Base-by-base conservation (phyloP, 92 coral and sea anemone species). In the Siderastrea siderea region DNA sequence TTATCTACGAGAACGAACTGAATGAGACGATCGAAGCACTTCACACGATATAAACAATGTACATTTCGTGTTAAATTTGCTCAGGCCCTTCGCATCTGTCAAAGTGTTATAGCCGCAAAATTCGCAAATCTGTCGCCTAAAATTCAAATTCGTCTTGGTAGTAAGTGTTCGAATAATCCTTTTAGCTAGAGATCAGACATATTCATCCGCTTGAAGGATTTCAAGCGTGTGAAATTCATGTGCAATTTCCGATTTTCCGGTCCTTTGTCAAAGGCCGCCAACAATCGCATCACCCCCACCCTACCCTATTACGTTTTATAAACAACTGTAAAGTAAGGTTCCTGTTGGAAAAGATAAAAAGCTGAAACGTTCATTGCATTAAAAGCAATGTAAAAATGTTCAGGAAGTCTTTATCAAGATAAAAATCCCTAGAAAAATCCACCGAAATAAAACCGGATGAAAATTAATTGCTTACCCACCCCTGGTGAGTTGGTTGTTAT, bases 211-310 rank as follows among this genome's bases (percentile, higher is more conserved):
- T 82, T 45, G 47, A 57, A 68, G 68, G 86, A 70, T 82, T 82
- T 84, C 64, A 62, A 61, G 64, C 87, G 79, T 64, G 74, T 50
- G 61, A 84, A 77, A 63, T 62, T 84, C 87, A 84, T 80, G 64
- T 84, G 87, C 87, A 72, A 84, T 84, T 84, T 84, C 87, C 87
- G 80, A 84, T 84, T 74, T 84, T 84, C 87, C 87, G 87, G 87
- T 74, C 87, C 80, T 84, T 84, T 84, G 87, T 84, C 8, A 57
- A 49, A n/a, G 7, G 87, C 87, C 87, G 87, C 71, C 87, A 47
- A 52, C 86, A 84, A 84, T 14, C 45, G 47, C 53, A 50, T 74
- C 47, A 47, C 71, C 87, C 38, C 87, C 62, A 72, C 87, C 80
- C 87, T 38, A 84, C 87, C 87, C 87, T n/a, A 60, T 73, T 74